phyloP scores from a whole-genome alignment of 2,113 vertebrate species.

The Hypomesus transpacificus region DNA sequence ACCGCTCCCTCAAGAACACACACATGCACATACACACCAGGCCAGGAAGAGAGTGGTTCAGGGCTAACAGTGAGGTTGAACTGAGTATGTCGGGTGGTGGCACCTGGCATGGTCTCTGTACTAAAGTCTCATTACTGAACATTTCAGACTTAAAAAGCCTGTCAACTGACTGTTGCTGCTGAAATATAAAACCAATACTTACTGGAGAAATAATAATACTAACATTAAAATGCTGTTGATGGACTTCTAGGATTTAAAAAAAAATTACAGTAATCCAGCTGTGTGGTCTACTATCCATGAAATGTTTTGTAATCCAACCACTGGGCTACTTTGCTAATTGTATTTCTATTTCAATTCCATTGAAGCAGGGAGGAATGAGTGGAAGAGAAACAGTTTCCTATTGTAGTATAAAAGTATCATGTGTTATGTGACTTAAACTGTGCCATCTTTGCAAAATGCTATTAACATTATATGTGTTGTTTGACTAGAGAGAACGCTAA shows the following conservation, averaged over 20 bases:
- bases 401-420: background rate
- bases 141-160: constrained; percentile 10
- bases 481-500: no score
- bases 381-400: background rate
- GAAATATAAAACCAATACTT: constrained; percentile 63
- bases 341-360: no score
- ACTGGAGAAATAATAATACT: constrained; percentile 46
- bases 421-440: background rate
- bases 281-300: background rate
- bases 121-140: background rate
- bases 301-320: no score
- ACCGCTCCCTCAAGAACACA: background rate
- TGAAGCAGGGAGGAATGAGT: no score
- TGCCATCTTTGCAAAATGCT: no score
- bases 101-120: background rate
- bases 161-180: constrained; percentile 48
- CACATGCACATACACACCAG: background rate
- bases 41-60: no score
- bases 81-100: background rate
- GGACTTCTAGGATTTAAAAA: constrained; percentile 23
- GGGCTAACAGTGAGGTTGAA: background rate
- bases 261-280: no score
- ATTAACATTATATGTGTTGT: no score
- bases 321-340: no score
- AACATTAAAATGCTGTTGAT: constrained; percentile 49